Conservation (phyloP, 1,140 invertebrate genomes). For the Lasioglossum baleicum region DNA sequence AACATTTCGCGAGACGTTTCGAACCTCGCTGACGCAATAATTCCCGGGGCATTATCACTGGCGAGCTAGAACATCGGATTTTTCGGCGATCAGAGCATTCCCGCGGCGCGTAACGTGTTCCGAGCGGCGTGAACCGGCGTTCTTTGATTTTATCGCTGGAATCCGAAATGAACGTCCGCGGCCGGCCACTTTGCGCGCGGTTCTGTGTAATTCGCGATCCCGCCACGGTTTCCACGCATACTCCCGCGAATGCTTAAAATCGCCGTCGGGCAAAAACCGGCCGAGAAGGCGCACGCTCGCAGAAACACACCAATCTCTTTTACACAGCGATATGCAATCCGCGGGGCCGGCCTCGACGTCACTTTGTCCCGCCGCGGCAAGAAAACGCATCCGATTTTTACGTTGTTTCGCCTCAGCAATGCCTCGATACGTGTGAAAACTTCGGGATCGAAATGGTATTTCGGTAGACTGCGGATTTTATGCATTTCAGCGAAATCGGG, state of each 20-base stretch:
- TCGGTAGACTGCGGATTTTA: too few relatives aligned
- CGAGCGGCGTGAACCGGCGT: conserved; percentile 3
- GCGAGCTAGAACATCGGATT: conserved; percentile 11
- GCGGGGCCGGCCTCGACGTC: too few relatives aligned
- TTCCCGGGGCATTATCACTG: conserved; percentile 2
- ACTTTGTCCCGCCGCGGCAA: conserved; percentile 12
- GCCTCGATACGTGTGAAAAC: too few relatives aligned
- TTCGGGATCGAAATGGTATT: too few relatives aligned
- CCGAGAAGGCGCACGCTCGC: too few relatives aligned
- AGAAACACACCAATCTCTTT: too few relatives aligned
- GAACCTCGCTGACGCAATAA: conserved; percentile 10
- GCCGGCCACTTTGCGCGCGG: not conserved
- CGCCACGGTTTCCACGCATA: conserved; percentile 16
- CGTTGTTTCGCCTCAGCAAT: too few relatives aligned
- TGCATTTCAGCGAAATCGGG: too few relatives aligned
- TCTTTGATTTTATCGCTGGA: conserved; percentile 22
- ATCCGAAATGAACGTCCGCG: conserved; percentile 2
- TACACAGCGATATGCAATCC: too few relatives aligned
- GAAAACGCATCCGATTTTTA: too few relatives aligned
- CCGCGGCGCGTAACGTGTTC: not conserved
- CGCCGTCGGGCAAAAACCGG: too few relatives aligned
- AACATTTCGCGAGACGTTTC: conserved; percentile 19
- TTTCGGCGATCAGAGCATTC: not conserved
- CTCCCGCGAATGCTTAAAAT: not conserved
- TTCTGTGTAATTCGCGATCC: not conserved